phyloP scores from a whole-genome alignment of 2,888 invertebrate species.

The Anorthoa munda region DNA sequence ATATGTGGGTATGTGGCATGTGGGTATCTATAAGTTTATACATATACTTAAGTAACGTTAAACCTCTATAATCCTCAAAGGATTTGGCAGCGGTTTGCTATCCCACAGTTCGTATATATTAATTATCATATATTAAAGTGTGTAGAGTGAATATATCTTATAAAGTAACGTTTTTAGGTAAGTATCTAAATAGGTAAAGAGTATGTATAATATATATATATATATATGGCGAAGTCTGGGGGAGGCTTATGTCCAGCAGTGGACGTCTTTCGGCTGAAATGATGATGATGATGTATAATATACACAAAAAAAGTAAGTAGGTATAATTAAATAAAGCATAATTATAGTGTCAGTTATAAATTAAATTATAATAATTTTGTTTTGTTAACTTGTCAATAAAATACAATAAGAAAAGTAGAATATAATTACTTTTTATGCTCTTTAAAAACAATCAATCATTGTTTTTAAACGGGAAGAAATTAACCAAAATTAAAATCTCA shows the following conservation, averaged over 20 bases:
- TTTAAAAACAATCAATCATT: constrained; percentile 49
- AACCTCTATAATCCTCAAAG: constrained; percentile 48
- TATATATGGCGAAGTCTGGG: too few species aligned
- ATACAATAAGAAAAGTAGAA: constrained; percentile 12
- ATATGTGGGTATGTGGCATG: too few species aligned
- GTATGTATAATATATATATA: too few species aligned
- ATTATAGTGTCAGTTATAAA: not conserved
- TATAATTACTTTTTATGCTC: constrained; percentile 22
- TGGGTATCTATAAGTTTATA: not conserved
- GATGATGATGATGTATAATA: too few species aligned
- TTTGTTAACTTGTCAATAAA: constrained; percentile 36
- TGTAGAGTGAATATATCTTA: not conserved
- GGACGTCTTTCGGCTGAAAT: too few species aligned
- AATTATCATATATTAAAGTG: not conserved
- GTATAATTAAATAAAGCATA: not conserved
- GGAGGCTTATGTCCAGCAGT: too few species aligned
- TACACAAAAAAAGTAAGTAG: too few species aligned
- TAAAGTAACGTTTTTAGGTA: not conserved
- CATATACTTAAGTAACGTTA: constrained; percentile 20
- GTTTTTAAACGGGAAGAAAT: constrained; percentile 37
- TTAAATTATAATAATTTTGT: not conserved
- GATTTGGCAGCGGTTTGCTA: constrained; percentile 37
- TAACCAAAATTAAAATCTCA: constrained; percentile 30
- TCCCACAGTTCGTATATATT: constrained; percentile 13
- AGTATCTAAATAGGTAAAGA: not conserved